Evolutionary conservation across 2,888 invertebrate species (phyloP).

Genomic region (Zeuzera pyrina): DNA sequence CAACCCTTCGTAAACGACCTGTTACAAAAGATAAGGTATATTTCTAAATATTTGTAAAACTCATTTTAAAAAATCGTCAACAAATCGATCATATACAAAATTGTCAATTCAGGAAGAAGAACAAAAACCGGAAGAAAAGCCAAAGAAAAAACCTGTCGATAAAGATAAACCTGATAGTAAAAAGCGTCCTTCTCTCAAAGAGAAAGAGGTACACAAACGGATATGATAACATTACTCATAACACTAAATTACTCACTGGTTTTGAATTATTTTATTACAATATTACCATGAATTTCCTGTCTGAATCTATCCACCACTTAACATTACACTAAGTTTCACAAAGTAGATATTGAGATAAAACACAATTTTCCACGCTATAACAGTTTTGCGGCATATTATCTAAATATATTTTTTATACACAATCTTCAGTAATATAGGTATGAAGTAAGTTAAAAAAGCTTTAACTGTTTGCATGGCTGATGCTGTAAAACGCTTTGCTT

Average conservation of each 20-base stretch:
- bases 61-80: conserved; percentile 5
- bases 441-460: conserved; percentile 20
- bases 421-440: background rate
- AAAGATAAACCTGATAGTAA: conserved; percentile 52
- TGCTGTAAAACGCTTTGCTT: conserved; percentile 34
- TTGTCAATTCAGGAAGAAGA: conserved; percentile 52
- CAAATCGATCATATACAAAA: conserved; percentile 2
- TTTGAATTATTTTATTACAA: too few species aligned
- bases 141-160: conserved; percentile 51
- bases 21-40: conserved; percentile 60
- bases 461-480: conserved; percentile 31
- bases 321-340: conserved; percentile 1
- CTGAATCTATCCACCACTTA: too few species aligned
- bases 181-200: conserved; percentile 60
- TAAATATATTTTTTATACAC: background rate
- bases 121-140: conserved; percentile 58
- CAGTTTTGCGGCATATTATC: conserved; percentile 21
- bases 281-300: too few species aligned
- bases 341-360: conserved; percentile 10
- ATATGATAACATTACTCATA: conserved; percentile 7
- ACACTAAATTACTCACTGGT: conserved; percentile 13
- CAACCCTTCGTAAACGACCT: conserved; percentile 54
- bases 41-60: conserved; percentile 2
- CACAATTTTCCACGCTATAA: conserved; percentile 16
- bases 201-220: conserved; percentile 56